Evolutionary conservation across 2,797 vertebrate genomes (phyloP), one percentile per base, ranked within the genome.

Genomic region (Anisognathus igniventris): DNA sequence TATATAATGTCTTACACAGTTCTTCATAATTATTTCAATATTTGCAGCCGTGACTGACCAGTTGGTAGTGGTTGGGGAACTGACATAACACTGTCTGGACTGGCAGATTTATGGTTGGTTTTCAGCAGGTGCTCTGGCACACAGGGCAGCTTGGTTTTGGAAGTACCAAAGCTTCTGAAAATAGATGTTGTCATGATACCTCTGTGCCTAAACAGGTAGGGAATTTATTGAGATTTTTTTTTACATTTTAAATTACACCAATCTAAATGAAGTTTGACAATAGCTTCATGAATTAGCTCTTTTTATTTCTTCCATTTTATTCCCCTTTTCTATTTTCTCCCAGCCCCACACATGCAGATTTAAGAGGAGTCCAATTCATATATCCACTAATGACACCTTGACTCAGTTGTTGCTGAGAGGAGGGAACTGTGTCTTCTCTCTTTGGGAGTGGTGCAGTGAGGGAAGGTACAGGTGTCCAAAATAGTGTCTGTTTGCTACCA

Each of bases 91-190:
- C 23, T 2, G 7, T 21, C 35, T 4, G 6, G 22, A 47, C 64
- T 87, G 86, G 61, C 78, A 87, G 37, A 17, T 57, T 76, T 51
- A 1, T 64, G 67, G 31, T 57, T 61, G 42, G 22, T 47, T 87
- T 87, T 71, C 60, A 74, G 67, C 60, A 77, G 40, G 16, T 82
- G 53, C 8, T 68, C 61, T 79, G 71, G n/a, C 70, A 22, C 27
- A 20, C 35, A 7, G 3, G 54, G 35, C 44, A 67, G 27, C 25
- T 6, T 62, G 56, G 20, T 58, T 88, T 65, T 60, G 3, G 5
- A 68, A 54, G 13, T 71, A 50, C 50, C 37, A 64, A 6, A 83
- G 20, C 57, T 89, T 80, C 57, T 94, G n/a, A 77, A 91, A 89
- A 67, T 31, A 77, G 48, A 27, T 19, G 5, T n/a, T 25, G 90